phyloP scores from a whole-genome alignment of 35 echinoderm and acorn worm species.

The Anneissia japonica region DNA sequence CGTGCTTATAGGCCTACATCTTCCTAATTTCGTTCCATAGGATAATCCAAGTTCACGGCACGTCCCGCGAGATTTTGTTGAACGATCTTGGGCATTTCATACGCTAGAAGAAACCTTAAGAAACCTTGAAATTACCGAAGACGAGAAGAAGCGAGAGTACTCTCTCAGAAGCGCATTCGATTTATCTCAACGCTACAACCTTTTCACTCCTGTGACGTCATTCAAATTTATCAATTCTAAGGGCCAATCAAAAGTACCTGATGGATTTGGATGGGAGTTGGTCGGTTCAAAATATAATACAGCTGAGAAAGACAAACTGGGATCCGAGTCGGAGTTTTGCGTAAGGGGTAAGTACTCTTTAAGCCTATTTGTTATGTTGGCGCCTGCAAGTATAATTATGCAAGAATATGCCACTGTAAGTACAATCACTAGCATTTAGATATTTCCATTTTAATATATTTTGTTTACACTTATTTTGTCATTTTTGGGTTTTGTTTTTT shows the following conservation, averaged over 20 bases:
- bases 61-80: slow-evolving; percentile 59
- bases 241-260: neutral
- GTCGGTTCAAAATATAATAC: neutral
- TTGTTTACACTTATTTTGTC: no score
- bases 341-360: neutral
- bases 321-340: neutral
- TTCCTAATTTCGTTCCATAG: neutral
- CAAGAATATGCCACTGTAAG: no score
- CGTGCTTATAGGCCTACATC: no score
- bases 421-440: no score
- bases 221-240: neutral
- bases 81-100: slow-evolving; percentile 85
- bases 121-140: slow-evolving; percentile 48
- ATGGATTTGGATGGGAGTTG: neutral
- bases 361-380: no score
- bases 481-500: no score
- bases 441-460: no score
- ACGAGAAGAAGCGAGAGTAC: slow-evolving; percentile 41
- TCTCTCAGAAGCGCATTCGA: slow-evolving; percentile 66
- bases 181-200: slow-evolving; percentile 73
- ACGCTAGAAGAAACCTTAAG: slow-evolving; percentile 66
- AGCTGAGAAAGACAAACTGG: neutral
- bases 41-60: neutral
- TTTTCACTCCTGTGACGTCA: slow-evolving; percentile 80
- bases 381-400: no score